Evolutionary conservation across 1,140 invertebrate genomes (phyloP), one percentile per base, ranked within the genome.

Genomic region (Acyrthosiphon pisum): DNA sequence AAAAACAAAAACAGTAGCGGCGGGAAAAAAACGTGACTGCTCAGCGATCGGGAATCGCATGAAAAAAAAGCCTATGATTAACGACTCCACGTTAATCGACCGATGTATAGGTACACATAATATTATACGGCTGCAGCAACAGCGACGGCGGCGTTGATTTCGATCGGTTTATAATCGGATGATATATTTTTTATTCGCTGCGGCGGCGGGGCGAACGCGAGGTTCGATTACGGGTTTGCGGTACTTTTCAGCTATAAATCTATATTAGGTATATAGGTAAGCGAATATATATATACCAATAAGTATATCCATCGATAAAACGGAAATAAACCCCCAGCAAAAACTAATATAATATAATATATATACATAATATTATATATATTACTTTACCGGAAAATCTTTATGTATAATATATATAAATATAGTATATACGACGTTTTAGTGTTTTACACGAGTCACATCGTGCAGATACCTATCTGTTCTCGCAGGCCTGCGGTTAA

Each of bases 111-210:
- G 4, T 86, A 50, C n/a, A 23, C 14, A 48, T 88, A 50, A 88
- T 35, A 88, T 46, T 88, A 88, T 53, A 46, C 44, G 87, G 46
- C 41, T 48, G 20, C n/a, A 20, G 46, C 6, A 22, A 35, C 46
- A 37, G 35, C 23, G 23, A 35, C 87, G 9, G 14, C 23, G 22
- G 50, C 50, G n/a, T 41, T 56, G 50, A 60, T 88, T 90, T 37
- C 35, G 35, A 90, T 90, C 11, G 35, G 35, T 53, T 88, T 50
- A 53, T n/a, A 56, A 37, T 56, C 46, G 86, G 46, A 88, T 88
- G 46, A 46, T 84, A 84, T 84, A 84, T 84, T 41, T 84, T 68
- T 76, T n/a, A 76, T 76, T n/a, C 60, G 14, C n/a, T n/a, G 30
- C 30, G 30, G n/a, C 30, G 56, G 30, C n/a, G 30, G n/a, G 60